Evolutionary conservation across 2,113 vertebrate species (phyloP).

Genomic region (Agapornis roseicollis): DNA sequence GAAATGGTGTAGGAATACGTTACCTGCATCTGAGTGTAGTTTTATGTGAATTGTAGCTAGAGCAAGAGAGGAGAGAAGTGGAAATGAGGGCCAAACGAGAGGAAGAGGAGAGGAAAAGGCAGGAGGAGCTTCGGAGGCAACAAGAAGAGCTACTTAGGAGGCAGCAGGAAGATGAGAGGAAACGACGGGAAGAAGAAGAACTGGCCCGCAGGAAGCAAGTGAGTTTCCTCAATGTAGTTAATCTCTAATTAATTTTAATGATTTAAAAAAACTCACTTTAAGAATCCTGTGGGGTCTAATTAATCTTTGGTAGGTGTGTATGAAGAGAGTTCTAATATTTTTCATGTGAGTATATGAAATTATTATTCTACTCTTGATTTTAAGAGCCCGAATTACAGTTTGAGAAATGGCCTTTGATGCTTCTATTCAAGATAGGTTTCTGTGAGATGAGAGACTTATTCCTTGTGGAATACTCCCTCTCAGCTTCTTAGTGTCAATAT

Average conservation of each 20-base stretch:
- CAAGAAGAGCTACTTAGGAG: conserved; percentile 89
- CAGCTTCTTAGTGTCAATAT: not conserved
- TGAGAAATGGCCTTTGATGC: not conserved
- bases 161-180: conserved; percentile 90
- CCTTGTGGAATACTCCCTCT: not conserved
- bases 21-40: conserved; percentile 63
- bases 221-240: conserved; percentile 30
- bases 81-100: conserved; percentile 94
- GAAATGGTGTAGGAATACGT: conserved; percentile 49
- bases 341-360: conserved; percentile 36
- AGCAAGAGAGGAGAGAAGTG: conserved; percentile 91
- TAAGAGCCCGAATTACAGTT: not conserved
- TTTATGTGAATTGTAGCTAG: conserved; percentile 81
- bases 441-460: not conserved
- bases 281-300: conserved; percentile 47
- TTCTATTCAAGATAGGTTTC: not conserved
- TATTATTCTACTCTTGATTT: not conserved
- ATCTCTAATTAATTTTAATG: conserved; percentile 26
- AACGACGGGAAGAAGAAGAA: conserved; percentile 92
- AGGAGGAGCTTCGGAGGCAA: conserved; percentile 81
- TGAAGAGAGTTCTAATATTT: conserved; percentile 36
- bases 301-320: conserved; percentile 41
- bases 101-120: conserved; percentile 92
- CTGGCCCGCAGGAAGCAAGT: conserved; percentile 94
- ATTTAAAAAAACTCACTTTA: conserved; percentile 44